phyloP scores from a whole-genome alignment of 2,113 vertebrate species.

The Serilophus lunatus region DNA sequence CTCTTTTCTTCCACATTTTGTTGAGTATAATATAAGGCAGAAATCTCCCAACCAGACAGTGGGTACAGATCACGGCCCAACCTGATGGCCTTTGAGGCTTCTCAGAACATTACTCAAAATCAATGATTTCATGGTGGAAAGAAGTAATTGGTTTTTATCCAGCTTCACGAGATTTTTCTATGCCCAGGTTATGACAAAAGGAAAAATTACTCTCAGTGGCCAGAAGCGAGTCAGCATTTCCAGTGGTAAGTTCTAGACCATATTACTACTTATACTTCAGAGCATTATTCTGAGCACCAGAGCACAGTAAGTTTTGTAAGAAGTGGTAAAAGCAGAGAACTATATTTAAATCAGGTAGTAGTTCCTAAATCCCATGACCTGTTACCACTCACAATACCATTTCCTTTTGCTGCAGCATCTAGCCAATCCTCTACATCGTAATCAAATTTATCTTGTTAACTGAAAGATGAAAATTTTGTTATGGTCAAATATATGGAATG shows the following conservation, averaged over 20 bases:
- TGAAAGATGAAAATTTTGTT: background rate
- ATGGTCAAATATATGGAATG: background rate
- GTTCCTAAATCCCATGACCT: background rate
- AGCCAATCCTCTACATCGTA: background rate
- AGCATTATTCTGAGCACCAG: background rate
- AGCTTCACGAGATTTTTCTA: background rate
- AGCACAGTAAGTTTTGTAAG: background rate
- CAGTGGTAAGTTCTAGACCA: constrained; percentile 16
- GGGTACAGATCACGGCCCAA: background rate
- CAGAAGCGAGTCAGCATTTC: constrained; percentile 49
- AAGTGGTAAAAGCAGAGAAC: background rate
- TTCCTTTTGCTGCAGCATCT: background rate
- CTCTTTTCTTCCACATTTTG: background rate
- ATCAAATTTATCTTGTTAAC: background rate
- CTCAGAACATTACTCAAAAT: background rate
- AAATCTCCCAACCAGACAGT: background rate
- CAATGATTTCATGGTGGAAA: background rate
- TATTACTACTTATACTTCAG: background rate
- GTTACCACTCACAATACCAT: background rate
- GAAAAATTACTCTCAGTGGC: constrained; percentile 70
- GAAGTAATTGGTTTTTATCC: background rate
- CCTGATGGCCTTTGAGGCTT: background rate
- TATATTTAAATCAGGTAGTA: background rate
- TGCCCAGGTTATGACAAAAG: constrained; percentile 74
- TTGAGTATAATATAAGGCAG: background rate